Evolutionary conservation across 1,140 invertebrate species (phyloP).

Genomic region (Dryas iulia): DNA sequence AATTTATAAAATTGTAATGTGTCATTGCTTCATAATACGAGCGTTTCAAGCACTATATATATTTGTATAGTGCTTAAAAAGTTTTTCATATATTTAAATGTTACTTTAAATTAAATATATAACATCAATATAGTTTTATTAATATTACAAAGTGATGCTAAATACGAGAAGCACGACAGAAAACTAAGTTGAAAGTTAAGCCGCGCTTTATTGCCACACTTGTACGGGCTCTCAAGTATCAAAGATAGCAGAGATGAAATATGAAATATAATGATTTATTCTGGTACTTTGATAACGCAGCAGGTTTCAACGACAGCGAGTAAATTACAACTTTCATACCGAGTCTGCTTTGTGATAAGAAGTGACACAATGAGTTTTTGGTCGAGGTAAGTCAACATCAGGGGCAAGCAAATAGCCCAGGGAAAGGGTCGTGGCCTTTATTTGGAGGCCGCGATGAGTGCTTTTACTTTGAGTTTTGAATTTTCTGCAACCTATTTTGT

Average conservation of each 20-base stretch:
- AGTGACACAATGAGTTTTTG: constrained; percentile 65
- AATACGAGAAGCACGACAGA: not conserved
- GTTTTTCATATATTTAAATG: too few relatives aligned
- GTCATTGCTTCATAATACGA: too few relatives aligned
- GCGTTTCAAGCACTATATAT: too few relatives aligned
- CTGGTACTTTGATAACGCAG: constrained; percentile 30
- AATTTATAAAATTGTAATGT: too few relatives aligned
- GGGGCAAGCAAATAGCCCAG: constrained; percentile 60
- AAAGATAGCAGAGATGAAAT: constrained; percentile 13
- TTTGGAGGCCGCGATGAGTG: constrained; percentile 49
- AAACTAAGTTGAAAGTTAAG: constrained; percentile 16
- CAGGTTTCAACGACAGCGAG: constrained; percentile 24
- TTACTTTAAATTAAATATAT: not conserved
- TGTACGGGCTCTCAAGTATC: constrained; percentile 1
- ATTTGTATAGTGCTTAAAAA: too few relatives aligned
- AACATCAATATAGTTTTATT: not conserved
- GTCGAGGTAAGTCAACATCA: constrained; percentile 62
- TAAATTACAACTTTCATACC: constrained; percentile 33
- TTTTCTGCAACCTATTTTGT: constrained; percentile 33
- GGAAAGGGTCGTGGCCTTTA: constrained; percentile 71
- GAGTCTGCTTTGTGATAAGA: constrained; percentile 42
- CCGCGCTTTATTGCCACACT: constrained; percentile 14
- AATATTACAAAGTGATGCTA: not conserved
- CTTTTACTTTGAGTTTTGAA: constrained; percentile 41
- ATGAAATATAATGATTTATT: constrained; percentile 25